Base-by-base conservation (phyloP, 2,888 invertebrate species). In the Macaria notata region DNA sequence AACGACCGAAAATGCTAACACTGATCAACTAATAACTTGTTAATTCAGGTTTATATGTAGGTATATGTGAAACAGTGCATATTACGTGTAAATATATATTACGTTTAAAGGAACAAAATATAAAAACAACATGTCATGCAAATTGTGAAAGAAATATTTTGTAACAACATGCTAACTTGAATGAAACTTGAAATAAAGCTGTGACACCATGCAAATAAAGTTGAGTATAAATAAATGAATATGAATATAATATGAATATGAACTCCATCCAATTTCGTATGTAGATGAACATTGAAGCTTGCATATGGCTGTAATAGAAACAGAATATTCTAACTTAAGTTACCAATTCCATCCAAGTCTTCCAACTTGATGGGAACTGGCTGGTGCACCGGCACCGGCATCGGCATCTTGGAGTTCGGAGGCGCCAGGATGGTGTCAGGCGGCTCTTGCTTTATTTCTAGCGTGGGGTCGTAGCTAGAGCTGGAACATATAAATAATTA, bases 301-400 rank as follows among this genome's bases (percentile, higher is more conserved):
- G 39, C 48, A 43, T 6, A n/a, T n/a, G n/a, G 31, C 45, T 39
- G 39, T 44, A 33, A 50, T 49, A 48, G 47, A 51, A 50, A 42
- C n/a, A 46, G 46, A 51, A 31, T 46, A 57, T 52, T 57, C 48
- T 45, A 57, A 57, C 49, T 57, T 53, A 49, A 64, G 78, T 79
- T 74, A 90, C 91, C 90, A 72, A 91, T 89, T 64, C 90, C 91
- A 82, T 91, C 91, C 49, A 91, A 78, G 72, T 91, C 91, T 73
- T 91, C 91, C 52, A 91, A 70, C 67, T 90, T 90, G 54, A 91
- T 89, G 44, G 91, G 90, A 52, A 89, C 84, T 8, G 88, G 86
- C 65, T 87, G 86, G 54, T 75, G 66, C 57, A 77, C 82, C 58
- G 76, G 77, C 47, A 75, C 64, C 39, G 74, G 66, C 57, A 77